These are phyloP conservation scores for Lepus americanus DNA, from an alignment of 2,113 vertebrate species.

Conservation along the genomic window DNA sequence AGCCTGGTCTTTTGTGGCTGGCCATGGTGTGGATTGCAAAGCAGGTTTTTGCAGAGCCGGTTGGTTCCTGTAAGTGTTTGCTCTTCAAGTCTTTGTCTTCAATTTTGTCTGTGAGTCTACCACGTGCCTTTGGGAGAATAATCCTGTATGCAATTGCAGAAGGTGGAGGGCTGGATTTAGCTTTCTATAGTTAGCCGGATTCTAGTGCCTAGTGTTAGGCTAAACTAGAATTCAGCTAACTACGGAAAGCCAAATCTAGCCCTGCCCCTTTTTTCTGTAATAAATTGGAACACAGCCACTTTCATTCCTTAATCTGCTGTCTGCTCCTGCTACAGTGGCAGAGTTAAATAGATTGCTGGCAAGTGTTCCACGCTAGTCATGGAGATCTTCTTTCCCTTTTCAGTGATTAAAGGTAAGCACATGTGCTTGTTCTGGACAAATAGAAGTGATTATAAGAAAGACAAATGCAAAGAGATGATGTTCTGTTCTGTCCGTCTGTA, in stretches of 20 bases:
- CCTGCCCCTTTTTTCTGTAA: background rate
- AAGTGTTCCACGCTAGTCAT: background rate
- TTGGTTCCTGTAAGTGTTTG: background rate
- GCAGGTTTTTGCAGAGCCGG: background rate
- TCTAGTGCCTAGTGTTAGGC: background rate
- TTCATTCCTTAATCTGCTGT: background rate
- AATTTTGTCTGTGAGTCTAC: background rate
- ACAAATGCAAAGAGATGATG: background rate
- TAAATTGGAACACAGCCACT: background rate
- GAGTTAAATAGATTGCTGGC: background rate
- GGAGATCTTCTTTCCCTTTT: background rate
- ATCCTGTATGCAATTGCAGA: background rate
- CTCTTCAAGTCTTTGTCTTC: background rate
- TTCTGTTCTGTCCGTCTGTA: constrained; percentile 33
- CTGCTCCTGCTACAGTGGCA: background rate
- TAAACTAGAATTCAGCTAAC: background rate
- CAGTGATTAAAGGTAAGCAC: background rate
- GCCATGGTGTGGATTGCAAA: background rate
- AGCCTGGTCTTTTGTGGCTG: background rate
- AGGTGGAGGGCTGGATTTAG: background rate
- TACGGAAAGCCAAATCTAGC: background rate
- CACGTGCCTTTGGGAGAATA: background rate
- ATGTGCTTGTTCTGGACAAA: background rate
- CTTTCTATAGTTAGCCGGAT: too few species aligned
- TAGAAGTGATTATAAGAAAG: constrained; percentile 12